Conservation (phyloP, 2,888 invertebrate genomes). For the Drosophila sordidapex region DNA sequence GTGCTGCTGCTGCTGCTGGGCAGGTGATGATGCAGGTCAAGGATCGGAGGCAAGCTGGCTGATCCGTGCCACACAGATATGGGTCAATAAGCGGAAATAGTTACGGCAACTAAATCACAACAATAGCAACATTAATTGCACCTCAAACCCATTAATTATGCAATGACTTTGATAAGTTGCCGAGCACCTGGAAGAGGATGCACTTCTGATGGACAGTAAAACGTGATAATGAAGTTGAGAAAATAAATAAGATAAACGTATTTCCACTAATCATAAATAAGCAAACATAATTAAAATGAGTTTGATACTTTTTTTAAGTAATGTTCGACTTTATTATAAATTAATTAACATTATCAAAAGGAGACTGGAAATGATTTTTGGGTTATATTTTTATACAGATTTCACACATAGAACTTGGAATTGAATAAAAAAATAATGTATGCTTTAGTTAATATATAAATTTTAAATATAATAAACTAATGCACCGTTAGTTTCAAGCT, state of each 20-base stretch:
- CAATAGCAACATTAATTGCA: slow-evolving; percentile 23
- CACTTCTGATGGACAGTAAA: slow-evolving; percentile 4
- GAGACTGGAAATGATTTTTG: neutral
- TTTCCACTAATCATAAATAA: slow-evolving; percentile 1
- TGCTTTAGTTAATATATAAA: neutral
- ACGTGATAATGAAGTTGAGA: neutral
- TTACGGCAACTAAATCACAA: slow-evolving; percentile 15
- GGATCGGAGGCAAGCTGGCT: slow-evolving; percentile 43
- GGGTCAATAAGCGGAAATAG: slow-evolving; percentile 49
- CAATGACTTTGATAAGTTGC: neutral
- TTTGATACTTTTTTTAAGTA: neutral
- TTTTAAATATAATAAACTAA: neutral
- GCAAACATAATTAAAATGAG: neutral
- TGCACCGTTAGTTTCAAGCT: neutral
- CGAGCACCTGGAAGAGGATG: slow-evolving; percentile 7
- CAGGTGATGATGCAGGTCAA: slow-evolving; percentile 54
- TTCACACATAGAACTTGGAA: neutral
- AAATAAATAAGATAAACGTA: neutral
- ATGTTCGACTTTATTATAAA: neutral
- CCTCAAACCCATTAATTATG: slow-evolving; percentile 8
- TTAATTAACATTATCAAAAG: neutral
- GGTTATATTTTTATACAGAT: too few species aligned
- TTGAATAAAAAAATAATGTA: neutral
- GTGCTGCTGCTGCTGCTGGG: slow-evolving; percentile 22
- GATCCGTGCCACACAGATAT: slow-evolving; percentile 38